Evolutionary conservation across 2,113 vertebrate species (phyloP), one percentile per base, ranked within the genome.

Genomic region (Macquaria australasica): DNA sequence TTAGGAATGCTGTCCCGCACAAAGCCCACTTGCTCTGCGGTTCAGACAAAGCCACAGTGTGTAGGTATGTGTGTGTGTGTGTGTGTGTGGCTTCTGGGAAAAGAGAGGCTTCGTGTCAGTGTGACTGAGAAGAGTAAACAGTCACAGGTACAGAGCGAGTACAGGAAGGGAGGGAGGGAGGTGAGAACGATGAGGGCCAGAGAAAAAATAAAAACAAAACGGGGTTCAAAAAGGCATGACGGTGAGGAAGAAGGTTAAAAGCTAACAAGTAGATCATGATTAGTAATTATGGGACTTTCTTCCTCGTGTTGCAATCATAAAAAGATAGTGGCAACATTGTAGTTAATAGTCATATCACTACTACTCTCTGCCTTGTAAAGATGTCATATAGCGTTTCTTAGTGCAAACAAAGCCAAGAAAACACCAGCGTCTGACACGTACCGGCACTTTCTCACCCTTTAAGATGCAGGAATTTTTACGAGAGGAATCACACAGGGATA

Each of bases 111-210:
- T 79, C 79, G 15, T 67, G 73, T 87, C 71, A 16, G 79, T 75
- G 91, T 85, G 77, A 87, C 62, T 76, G 76, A 72, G 84, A 87
- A 91, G 81, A 89, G 84, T 76, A 93, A 92, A 93, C 89, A 91
- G 81, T 84, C 37, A 39, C 89, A 95, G 93, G 93, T 91, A 92
- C 71, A 77, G 70, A 67, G 77, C 2, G 39, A 73, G 60, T 0
- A 8, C 50, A 73, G 62, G n/a, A n/a, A n/a, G n/a, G 48, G 28
- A 78, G 58, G 34, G 7, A 66, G 45, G 77, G 58, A 73, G 66
- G 72, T 64, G 51, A 71, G 39, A 45, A 6, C 63, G n/a, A 66
- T 8, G 68, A 68, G 20, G 21, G 59, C 8, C 14, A n/a, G 53
- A 60, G 34, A 39, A 48, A 67, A 68, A 62, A 34, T 28, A 69